A percentile compares a stretch with the other conserved stretches of the same genome.
phyloP scores from a whole-genome alignment of 2,888 invertebrate species.

The Stegana nigrithorax region DNA sequence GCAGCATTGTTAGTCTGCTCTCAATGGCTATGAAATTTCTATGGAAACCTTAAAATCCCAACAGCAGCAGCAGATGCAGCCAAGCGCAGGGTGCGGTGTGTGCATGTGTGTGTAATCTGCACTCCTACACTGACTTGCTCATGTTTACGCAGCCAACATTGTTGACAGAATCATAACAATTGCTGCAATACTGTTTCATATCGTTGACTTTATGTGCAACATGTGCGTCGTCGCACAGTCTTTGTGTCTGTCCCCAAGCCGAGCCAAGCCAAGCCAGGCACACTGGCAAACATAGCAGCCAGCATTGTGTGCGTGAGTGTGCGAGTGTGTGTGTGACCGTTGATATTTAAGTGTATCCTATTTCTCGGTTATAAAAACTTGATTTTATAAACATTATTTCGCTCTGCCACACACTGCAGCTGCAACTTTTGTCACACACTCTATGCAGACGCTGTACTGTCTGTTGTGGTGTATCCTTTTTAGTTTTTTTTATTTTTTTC shows the following conservation, averaged over 20 bases:
- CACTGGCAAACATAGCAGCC: no score
- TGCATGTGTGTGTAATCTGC: no score
- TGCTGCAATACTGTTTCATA: constrained; percentile 7
- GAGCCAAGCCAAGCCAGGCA: no score
- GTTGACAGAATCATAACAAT: constrained; percentile 44
- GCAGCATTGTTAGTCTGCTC: no score
- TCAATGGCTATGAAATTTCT: no score
- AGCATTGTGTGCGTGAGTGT: not conserved
- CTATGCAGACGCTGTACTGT: not conserved
- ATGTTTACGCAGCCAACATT: constrained; percentile 46
- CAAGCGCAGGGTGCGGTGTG: no score
- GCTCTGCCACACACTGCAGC: constrained; percentile 11
- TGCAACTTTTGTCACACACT: not conserved
- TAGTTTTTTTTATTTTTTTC: not conserved
- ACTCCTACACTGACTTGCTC: no score
- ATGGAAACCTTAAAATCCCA: no score
- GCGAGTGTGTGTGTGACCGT: not conserved
- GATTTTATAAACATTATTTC: constrained; percentile 34
- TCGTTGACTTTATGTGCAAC: constrained; percentile 12
- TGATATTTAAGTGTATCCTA: constrained; percentile 36
- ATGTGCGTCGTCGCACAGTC: not conserved
- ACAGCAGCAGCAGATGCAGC: no score
- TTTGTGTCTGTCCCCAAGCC: no score
- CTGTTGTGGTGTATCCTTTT: not conserved
- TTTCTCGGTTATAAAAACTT: constrained; percentile 39